Evolutionary conservation across 1,140 invertebrate genomes (phyloP).

Genomic region (Drosophila serrata): DNA sequence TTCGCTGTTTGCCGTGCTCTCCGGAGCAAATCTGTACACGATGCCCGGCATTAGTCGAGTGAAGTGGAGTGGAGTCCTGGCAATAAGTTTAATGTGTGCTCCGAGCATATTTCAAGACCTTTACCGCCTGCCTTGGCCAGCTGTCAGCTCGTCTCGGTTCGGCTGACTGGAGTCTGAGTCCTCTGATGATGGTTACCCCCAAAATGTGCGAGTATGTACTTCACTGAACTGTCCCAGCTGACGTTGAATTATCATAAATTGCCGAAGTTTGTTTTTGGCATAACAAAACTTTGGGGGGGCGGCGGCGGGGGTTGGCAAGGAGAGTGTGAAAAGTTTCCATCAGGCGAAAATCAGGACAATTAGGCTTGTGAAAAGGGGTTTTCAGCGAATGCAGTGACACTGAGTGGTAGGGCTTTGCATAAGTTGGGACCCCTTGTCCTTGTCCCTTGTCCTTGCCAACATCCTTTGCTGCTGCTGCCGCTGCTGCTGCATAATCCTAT

Average conservation of each 20-base stretch:
- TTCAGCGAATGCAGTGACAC: conserved; percentile 6
- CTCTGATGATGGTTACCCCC: conserved; percentile 66
- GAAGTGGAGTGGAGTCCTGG: conserved; percentile 17
- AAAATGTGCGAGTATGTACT: conserved; percentile 59
- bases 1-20: conserved; percentile 65
- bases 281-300: conserved; percentile 73
- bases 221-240: conserved; percentile 81
- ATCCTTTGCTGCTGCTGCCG: no score
- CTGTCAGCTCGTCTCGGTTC: conserved; percentile 67
- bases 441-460: conserved; percentile 6
- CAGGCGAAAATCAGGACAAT: conserved; percentile 78
- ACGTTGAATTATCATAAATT: conserved; percentile 85
- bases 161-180: conserved; percentile 47
- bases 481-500: conserved; percentile 85
- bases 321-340: conserved; percentile 74
- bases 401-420: conserved; percentile 76
- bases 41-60: conserved; percentile 53
- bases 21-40: conserved; percentile 70
- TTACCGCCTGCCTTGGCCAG: conserved; percentile 63
- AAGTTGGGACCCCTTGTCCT: conserved; percentile 47
- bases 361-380: conserved; percentile 52
- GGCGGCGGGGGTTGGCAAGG: neutral
- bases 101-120: conserved; percentile 75
- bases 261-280: conserved; percentile 82
- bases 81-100: conserved; percentile 84